Conservation (phyloP, 1,140 invertebrate species). For the Calephelis virginiensis region DNA sequence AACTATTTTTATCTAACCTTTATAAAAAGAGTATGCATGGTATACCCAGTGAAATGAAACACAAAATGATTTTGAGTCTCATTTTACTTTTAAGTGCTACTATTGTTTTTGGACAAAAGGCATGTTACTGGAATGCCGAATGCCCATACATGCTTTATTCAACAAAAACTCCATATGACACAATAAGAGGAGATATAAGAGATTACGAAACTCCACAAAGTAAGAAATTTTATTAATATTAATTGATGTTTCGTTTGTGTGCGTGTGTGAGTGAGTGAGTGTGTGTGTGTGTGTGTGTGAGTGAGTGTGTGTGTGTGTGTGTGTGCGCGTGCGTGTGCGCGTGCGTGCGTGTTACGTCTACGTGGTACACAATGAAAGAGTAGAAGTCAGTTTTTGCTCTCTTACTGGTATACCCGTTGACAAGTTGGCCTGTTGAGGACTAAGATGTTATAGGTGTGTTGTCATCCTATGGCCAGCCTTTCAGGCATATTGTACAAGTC, state of each 20-base stretch:
- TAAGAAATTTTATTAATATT: conserved; percentile 16
- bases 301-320: no score
- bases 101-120: conserved; percentile 5
- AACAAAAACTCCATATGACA: conserved; percentile 58
- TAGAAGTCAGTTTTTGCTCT: no score
- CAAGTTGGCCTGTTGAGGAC: no score
- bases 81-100: neutral
- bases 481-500: no score
- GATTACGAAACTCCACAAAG: conserved; percentile 36
- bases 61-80: neutral
- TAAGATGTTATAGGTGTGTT: no score
- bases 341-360: no score
- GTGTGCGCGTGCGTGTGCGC: no score
- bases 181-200: conserved; percentile 55
- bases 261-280: no score
- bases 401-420: no score
- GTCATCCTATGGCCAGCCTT: no score
- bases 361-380: no score
- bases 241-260: neutral
- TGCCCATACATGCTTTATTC: conserved; percentile 45
- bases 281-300: no score
- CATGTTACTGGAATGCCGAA: conserved; percentile 52
- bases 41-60: neutral
- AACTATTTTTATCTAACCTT: conserved; percentile 1
- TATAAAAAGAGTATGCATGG: neutral